These are phyloP conservation scores for Cercopithecus mona DNA, from an alignment of 2,113 vertebrate species.

Conservation along the genomic window DNA sequence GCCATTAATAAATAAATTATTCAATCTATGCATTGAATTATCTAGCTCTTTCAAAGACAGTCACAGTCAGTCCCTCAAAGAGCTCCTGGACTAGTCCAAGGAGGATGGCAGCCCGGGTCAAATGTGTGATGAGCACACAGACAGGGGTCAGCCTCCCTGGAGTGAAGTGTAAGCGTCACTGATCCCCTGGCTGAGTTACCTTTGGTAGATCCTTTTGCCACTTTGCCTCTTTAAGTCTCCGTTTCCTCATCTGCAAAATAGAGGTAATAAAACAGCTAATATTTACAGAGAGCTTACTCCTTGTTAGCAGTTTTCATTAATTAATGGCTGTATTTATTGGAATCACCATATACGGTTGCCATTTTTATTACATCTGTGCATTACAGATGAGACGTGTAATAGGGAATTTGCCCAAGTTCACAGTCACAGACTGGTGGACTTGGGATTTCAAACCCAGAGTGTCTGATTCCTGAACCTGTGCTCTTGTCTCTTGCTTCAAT, in stretches of 20 bases:
- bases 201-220: background rate
- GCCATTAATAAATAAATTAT: background rate
- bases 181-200: background rate
- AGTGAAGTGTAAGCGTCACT: background rate
- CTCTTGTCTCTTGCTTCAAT: background rate
- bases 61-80: background rate
- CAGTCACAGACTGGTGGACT: background rate
- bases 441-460: background rate
- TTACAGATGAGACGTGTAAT: background rate
- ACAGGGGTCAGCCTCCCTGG: fast-evolving
- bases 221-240: background rate
- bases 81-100: background rate
- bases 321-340: background rate
- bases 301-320: background rate
- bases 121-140: no score
- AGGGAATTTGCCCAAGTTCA: background rate
- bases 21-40: background rate
- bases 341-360: no score
- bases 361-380: background rate
- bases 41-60: background rate
- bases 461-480: background rate
- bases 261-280: background rate
- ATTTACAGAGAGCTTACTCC: background rate
- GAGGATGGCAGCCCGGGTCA: fast-evolving
- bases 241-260: background rate